Evolutionary conservation across 1,140 invertebrate species (phyloP), one percentile per base, ranked within the genome.

Genomic region (Halyomorpha halys): DNA sequence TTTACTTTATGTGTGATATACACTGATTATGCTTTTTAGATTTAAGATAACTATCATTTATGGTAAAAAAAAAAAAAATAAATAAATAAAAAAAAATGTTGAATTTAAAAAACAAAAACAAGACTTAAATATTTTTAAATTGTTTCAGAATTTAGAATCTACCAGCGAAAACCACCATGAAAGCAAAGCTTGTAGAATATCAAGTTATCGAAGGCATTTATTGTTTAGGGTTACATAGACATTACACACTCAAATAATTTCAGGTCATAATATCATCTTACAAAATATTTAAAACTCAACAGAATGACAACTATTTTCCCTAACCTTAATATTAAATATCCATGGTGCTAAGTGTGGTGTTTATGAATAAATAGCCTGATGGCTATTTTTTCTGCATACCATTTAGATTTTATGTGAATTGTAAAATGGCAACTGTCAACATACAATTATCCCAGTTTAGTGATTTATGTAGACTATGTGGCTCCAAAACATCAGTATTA

Each of bases 381-480:
- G 23, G 53, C 53, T 56, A 56, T 56, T 56, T 56, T 56, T 56
- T 19, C 53, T 15, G 23, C 23, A 56, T 25, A 56, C 11, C 53
- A 56, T 21, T 23, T 23, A 25, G 3, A 19, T 25, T 51, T 15
- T 51, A 51, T 63, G 61, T 30, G 51, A 30, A 14, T 13, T 51
- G 9, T 60, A 45, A 59, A 61, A 66, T 59, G 60, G 51, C 65
- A 66, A 27, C 60, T 44, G 59, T 65, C 39, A 51, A 61, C 53
- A 53, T 62, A n/a, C 59, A 62, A 47, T 21, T 61, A n/a, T 66
- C 75, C 56, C 75, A 78, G 68, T 76, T 79, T 62, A 72, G 75
- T 70, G 77, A 78, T 67, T 71, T 83, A 61, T 83, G 81, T 67
- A 75, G 81, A 62, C 66, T 82, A 6, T 83, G 81, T 69, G 81